phyloP scores from a whole-genome alignment of 1,140 invertebrate species.

The Grapholita molesta region DNA sequence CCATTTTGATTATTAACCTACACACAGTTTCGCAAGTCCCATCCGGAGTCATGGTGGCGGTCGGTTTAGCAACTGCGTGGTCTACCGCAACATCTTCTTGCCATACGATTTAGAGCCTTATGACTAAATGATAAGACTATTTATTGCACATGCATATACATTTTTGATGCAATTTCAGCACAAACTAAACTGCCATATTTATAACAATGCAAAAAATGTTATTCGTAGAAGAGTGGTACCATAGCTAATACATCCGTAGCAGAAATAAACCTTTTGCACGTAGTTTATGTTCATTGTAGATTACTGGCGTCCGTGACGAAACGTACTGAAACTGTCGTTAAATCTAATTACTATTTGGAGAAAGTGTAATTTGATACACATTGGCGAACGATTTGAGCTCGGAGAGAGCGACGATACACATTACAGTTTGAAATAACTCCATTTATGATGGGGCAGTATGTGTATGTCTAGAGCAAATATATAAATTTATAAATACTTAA shows the following conservation, averaged over 20 bases:
- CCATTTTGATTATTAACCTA: neutral
- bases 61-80: neutral
- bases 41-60: neutral
- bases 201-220: neutral
- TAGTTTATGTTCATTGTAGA: neutral
- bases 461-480: no score
- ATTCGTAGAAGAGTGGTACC: neutral
- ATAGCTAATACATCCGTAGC: neutral
- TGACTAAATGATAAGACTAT: neutral
- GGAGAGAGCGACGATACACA: neutral
- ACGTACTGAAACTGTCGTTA: neutral
- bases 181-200: neutral
- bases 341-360: neutral
- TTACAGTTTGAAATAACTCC: neutral
- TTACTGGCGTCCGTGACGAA: neutral
- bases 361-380: conserved; percentile 13
- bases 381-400: neutral
- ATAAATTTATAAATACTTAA: no score
- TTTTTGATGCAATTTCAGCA: neutral
- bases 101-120: neutral
- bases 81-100: neutral
- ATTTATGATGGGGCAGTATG: neutral
- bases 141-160: neutral
- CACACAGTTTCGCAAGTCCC: conserved; percentile 1
- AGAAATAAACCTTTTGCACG: neutral